Base-by-base conservation (phyloP, 2,888 invertebrate genomes). In the Baccha elongata region DNA sequence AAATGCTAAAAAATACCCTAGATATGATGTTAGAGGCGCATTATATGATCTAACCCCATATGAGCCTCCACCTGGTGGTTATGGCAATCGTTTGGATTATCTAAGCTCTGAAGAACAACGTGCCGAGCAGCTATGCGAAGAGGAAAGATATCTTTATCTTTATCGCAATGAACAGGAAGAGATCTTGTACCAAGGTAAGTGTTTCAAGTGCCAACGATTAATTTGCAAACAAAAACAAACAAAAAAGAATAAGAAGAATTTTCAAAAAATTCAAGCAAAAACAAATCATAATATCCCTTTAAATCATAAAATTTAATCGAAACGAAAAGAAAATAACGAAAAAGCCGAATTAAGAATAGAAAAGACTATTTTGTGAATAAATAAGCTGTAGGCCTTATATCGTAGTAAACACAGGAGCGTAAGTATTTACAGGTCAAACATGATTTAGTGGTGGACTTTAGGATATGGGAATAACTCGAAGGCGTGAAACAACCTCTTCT, bases 21-120 rank as follows among this genome's bases (percentile, higher is more conserved):
- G 98, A 92, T 99, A 98, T 92, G 99, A 99, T 92, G 97, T 97
- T 84, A 93, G 99, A 86, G 98, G 98, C 74, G 96, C 98, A 71
- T 93, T 99, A 86, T 95, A 95, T 87, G 98, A 99, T 91, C 92
- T 98, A 88, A 91, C 93, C 62, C 92, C 93, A 29, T 94, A 94
- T 89, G 98, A 98, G 91, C 95, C 95, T 62, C 92, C 94, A 5
- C 95, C 95, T 85, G 96, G 96, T 86, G 95, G 95, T 86, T 93
- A 92, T 88, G 91, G 92, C 42, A 92, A 91, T 87, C 90, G 92
- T 23, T 91, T 91, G 84, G 93, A 91, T 86, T 93, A 93, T 87
- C 92, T 95, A 65, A 94, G 94, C 50, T 93, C 93, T 86, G 94
- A 94, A 52, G 96, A 97, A 90, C 92, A 93, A 86, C 94, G 95